phyloP scores from a whole-genome alignment of 2,797 vertebrate species.

The Tenualosa ilisha region DNA sequence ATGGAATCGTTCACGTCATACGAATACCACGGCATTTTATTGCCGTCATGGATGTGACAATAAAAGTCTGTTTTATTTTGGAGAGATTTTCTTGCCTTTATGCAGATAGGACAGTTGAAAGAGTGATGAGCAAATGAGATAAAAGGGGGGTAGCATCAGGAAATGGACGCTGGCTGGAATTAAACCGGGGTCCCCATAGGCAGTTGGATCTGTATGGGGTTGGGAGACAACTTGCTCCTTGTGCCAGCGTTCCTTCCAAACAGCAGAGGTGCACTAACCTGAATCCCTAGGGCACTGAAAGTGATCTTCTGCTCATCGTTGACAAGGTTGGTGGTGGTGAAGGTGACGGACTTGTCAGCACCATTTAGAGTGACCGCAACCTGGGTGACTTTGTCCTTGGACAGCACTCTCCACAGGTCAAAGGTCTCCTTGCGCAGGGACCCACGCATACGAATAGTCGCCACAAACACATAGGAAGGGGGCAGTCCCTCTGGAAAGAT shows the following conservation, averaged over 20 bases:
- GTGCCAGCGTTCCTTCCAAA: neutral
- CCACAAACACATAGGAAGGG: constrained; percentile 81
- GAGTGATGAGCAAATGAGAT: neutral
- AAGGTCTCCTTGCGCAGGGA: constrained; percentile 58
- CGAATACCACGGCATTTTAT: no score
- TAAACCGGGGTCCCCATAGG: no score
- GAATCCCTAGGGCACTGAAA: constrained; percentile 61
- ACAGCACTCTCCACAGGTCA: constrained; percentile 79
- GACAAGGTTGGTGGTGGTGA: constrained; percentile 68
- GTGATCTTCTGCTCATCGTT: constrained; percentile 63
- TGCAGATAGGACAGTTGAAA: no score
- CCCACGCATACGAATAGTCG: constrained; percentile 74
- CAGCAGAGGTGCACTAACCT: constrained; percentile 62
- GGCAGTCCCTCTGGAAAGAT: constrained; percentile 84
- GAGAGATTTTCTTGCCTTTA: no score
- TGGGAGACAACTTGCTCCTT: no score
- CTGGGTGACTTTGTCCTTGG: constrained; percentile 72
- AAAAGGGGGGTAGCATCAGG: no score
- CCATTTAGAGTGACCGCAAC: constrained; percentile 73
- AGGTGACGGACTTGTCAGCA: constrained; percentile 64
- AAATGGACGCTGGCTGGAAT: no score
- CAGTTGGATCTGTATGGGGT: no score
- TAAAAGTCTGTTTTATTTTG: no score
- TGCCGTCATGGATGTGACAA: no score
- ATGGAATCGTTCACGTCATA: no score